Base-by-base conservation (phyloP, 2,888 invertebrate species). In the Eupelmus urozonus region DNA sequence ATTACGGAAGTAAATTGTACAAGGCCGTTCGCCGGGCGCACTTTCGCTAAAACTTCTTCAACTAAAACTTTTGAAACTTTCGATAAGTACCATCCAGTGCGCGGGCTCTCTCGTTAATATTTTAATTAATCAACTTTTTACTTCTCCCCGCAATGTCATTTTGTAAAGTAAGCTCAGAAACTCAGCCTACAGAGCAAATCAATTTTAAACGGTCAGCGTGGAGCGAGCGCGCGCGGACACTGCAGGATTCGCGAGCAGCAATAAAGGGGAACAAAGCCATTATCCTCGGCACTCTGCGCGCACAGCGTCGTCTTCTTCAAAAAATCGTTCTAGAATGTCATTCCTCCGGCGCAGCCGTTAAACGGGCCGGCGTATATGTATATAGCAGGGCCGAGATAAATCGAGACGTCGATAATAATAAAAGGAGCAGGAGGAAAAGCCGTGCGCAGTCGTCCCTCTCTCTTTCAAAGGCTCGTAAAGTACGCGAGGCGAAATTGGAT, bases 401-500 rank as follows among this genome's bases (percentile, higher is more conserved):
- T 29, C n/a, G 29, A 13, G n/a, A 29, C 13, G 2, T 57, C 57
- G 27, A 45, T 45, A 45, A 16, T 34, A 34, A 34, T 16, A 16
- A 45, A 16, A 45, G 7, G 13, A 45, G 9, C n/a, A 34, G 34
- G 13, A 16, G 3, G 23, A 27, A 59, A 59, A 27, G 23, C n/a
- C n/a, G n/a, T 2, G 11, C 18, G 20, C 2, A 53, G 18, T 11
- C 20, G 20, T 7, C 4, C 53, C 23, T 20, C 1, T 20, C n/a
- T 49, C 49, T n/a, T 13, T 45, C 45, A 45, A 45, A 45, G n/a
- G 57, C 23, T 20, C 55, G 27, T 18, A 49, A 65, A 65, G 29
- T n/a, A 4, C 45, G 16, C n/a, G 45, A 40, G 23, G 63, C 18
- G 53, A 67, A 67, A 67, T 67, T 66, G 65, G 29, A 66, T 63